Base-by-base conservation (phyloP, 2,797 vertebrate species). In the Carcharodon carcharias region DNA sequence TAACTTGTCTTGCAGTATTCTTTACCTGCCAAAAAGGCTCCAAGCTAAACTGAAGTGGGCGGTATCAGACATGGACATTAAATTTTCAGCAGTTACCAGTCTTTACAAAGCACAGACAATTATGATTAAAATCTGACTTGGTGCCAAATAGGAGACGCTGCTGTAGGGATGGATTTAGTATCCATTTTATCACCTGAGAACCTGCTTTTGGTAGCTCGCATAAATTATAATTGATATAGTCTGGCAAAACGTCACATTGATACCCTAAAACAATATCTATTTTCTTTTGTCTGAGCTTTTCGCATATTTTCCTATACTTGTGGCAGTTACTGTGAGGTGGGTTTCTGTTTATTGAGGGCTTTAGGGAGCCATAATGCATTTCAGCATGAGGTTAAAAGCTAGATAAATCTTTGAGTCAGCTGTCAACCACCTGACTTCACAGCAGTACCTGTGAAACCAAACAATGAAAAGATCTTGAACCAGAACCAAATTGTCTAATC, bases 1-100 rank as follows among this genome's bases (percentile, higher is more conserved):
- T 97, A 98, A 98, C 98, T 98, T 98, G 98, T 98, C 98, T 98
- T 98, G 98, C 97, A 98, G 97, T 98, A 98, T 98, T 95, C 96
- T 82, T 87, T 96, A 96, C 11, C 97, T 98, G 98, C 98, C 98
- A 98, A 97, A 98, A 97, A 97, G 91, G 97, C 98, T 98, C 96
- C 96, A 96, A 98, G 98, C 97, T 96, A 97, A 98, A 95, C 97
- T 91, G 96, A 97, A 97, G 96, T 97, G 98, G 97, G 97, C 97
- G 97, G 97, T 97, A 97, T 97, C 97, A 97, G 88, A 96, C 96
- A 96, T 97, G 97, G 98, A 98, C 98, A 97, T 97, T 97, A 96
- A 95, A 96, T 97, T 96, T 96, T 40, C 96, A 50, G 80, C 96
- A 97, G 97, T 97, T 97, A 97, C 96, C 97, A 97, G 97, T 98